Percentiles rank a stretch among this genome's conserved stretches.
Evolutionary conservation across 2,797 vertebrate genomes (phyloP).

Genomic region (Forpus xanthops): DNA sequence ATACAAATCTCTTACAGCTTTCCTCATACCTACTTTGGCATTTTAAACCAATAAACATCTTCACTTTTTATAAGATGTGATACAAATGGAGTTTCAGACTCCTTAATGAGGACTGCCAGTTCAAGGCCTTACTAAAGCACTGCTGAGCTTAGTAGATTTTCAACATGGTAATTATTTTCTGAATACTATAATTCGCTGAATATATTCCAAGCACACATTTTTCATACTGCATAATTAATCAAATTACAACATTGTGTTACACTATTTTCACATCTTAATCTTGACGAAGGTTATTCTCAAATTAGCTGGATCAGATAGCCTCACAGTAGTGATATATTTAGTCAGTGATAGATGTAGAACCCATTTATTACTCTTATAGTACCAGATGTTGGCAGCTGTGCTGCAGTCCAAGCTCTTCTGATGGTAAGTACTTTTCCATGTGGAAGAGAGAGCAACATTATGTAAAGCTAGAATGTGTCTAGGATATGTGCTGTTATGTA

Average conservation of each 20-base stretch:
- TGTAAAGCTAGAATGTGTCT: neutral
- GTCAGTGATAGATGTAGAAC: neutral
- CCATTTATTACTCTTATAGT: neutral
- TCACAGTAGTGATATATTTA: conserved; percentile 8
- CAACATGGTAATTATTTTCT: conserved; percentile 41
- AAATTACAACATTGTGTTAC: conserved; percentile 46
- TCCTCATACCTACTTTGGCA: neutral
- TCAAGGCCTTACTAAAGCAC: neutral
- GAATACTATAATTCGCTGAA: conserved; percentile 30
- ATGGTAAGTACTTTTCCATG: neutral
- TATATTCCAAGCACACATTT: conserved; percentile 43
- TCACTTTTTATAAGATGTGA: neutral
- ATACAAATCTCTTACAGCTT: neutral
- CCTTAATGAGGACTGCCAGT: neutral
- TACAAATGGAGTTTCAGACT: neutral
- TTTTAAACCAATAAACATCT: neutral
- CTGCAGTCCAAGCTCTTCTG: neutral
- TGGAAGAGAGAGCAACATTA: neutral
- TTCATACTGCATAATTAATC: conserved; percentile 47
- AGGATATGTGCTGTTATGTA: neutral
- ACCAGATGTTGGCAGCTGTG: neutral
- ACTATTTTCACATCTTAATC: conserved; percentile 50
- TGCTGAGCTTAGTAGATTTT: conserved; percentile 50
- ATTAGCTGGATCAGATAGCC: neutral
- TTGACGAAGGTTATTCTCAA: conserved; percentile 32